A percentile compares a stretch with the other conserved stretches of the same genome.
Evolutionary conservation across 2,113 vertebrate genomes (phyloP).

Genomic region (Etheostoma spectabile): DNA sequence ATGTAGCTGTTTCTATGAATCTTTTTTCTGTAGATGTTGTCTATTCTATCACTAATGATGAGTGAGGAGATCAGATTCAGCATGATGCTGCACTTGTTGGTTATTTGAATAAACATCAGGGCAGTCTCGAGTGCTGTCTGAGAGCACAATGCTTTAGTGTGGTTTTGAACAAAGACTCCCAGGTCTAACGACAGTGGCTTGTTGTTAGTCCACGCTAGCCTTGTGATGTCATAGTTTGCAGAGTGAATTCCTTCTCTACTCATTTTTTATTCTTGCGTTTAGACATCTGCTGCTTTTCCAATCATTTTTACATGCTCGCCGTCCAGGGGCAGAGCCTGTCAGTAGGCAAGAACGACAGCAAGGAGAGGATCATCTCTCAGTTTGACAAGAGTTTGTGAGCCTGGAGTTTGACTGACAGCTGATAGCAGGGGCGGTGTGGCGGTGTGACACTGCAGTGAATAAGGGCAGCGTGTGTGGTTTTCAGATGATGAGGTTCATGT

Average conservation of each 20-base stretch:
- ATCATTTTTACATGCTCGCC: slow-evolving; percentile 14
- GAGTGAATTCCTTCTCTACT: slow-evolving; percentile 57
- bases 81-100: slow-evolving; percentile 65
- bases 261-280: slow-evolving; percentile 25
- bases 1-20: neutral
- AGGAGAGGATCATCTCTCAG: slow-evolving; percentile 57
- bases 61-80: slow-evolving; percentile 51
- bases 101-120: slow-evolving; percentile 76
- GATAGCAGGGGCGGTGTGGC: slow-evolving; percentile 48
- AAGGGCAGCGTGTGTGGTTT: slow-evolving; percentile 46
- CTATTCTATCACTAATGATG: slow-evolving; percentile 15
- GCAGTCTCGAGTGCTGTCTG: slow-evolving; percentile 77
- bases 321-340: slow-evolving; percentile 14
- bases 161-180: slow-evolving; percentile 73
- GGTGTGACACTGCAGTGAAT: slow-evolving; percentile 7
- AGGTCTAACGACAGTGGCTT: slow-evolving; percentile 69
- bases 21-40: slow-evolving; percentile 12
- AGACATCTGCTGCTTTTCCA: slow-evolving; percentile 8
- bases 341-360: slow-evolving; percentile 44
- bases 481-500: slow-evolving; percentile 59
- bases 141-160: slow-evolving; percentile 76
- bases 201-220: slow-evolving; percentile 52
- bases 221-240: slow-evolving; percentile 65
- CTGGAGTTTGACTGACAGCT: slow-evolving; percentile 63
- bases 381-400: slow-evolving; percentile 54